phyloP scores from a whole-genome alignment of 2,113 vertebrate species.

The Axis porcinus region DNA sequence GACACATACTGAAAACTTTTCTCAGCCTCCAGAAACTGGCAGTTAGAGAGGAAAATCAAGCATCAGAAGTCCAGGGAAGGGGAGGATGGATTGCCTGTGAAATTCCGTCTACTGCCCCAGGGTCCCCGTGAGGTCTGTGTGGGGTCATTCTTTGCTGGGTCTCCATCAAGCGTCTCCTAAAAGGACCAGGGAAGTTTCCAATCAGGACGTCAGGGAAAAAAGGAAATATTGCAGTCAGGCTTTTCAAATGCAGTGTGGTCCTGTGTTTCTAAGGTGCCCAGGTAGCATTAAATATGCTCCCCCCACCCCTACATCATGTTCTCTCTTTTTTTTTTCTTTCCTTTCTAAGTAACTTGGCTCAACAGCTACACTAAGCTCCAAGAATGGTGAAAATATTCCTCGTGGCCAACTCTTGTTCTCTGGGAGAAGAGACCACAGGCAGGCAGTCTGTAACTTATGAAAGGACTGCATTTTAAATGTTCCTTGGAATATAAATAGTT shows the following conservation, averaged over 20 bases:
- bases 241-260: not conserved
- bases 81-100: constrained; percentile 14
- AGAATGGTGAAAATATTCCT: not conserved
- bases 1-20: not conserved
- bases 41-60: not conserved
- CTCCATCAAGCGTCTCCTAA: not conserved
- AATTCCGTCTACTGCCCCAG: not conserved
- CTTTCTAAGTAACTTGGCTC: constrained; percentile 19
- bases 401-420: constrained; percentile 35
- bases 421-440: constrained; percentile 34
- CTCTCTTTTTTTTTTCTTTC: not conserved
- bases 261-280: not conserved
- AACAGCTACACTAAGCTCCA: not conserved
- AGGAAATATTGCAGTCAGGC: not conserved
- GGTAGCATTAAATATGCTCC: not conserved
- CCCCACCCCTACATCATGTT: not conserved
- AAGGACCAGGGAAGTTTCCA: not conserved
- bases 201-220: not conserved
- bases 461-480: constrained; percentile 37
- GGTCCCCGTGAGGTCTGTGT: not conserved
- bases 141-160: not conserved
- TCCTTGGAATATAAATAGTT: constrained; percentile 46
- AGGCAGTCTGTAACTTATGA: not conserved
- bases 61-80: not conserved
- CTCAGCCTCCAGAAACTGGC: not conserved